Percentiles rank a stretch among this genome's conserved stretches.
Evolutionary conservation across 2,888 invertebrate species (phyloP).

Genomic region (Endotricha flammealis): DNA sequence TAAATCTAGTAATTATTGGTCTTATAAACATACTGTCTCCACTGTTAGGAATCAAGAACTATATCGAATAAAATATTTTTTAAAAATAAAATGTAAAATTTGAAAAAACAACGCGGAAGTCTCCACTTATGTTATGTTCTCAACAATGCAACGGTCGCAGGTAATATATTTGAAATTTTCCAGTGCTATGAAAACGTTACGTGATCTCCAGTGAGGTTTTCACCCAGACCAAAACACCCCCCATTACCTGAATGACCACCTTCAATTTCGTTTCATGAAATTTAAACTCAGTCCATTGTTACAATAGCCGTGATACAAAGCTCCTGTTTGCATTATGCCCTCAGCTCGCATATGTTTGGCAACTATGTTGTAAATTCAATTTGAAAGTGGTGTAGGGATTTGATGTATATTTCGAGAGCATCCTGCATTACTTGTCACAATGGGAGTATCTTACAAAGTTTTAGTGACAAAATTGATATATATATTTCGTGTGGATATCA

Average conservation of each 20-base stretch:
- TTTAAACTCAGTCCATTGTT: constrained; percentile 1
- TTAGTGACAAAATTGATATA: too few species aligned
- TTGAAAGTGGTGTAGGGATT: background rate
- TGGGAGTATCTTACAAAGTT: too few species aligned
- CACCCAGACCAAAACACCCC: constrained; percentile 40
- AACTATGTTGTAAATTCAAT: background rate
- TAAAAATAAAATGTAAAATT: too few species aligned
- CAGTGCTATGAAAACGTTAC: constrained; percentile 58
- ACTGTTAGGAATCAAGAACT: too few species aligned
- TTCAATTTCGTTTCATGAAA: constrained; percentile 12
- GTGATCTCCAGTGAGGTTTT: constrained; percentile 45
- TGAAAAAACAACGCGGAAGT: constrained; percentile 7
- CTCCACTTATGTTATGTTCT: constrained; percentile 30
- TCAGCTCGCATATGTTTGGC: background rate
- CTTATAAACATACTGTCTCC: too few species aligned
- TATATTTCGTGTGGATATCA: too few species aligned
- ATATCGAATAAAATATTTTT: too few species aligned
- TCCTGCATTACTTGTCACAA: too few species aligned
- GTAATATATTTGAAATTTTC: constrained; percentile 57
- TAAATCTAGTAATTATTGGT: too few species aligned
- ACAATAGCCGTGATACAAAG: background rate
- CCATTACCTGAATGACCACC: constrained; percentile 36
- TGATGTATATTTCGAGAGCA: too few species aligned
- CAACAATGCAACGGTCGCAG: constrained; percentile 44
- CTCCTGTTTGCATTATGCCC: background rate